Evolutionary conservation across 2,113 vertebrate genomes (phyloP).

Genomic region (Hypocryptadius cinnamomeus): DNA sequence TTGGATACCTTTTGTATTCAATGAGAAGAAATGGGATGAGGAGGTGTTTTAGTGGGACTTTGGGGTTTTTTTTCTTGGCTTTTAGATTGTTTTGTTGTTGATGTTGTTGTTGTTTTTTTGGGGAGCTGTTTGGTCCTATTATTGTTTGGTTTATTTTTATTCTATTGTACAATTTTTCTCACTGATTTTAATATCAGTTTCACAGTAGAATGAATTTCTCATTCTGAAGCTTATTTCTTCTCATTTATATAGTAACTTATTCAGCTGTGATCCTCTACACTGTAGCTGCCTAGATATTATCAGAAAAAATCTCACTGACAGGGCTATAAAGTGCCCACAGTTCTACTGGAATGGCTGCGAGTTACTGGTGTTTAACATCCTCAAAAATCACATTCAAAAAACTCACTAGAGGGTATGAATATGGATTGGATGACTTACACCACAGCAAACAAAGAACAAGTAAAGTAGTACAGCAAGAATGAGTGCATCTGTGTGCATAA

Average conservation of each 20-base stretch:
- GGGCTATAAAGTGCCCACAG: neutral
- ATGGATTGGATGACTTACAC: neutral
- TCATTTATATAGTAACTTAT: neutral
- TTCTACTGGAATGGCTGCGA: neutral
- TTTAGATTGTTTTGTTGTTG: neutral
- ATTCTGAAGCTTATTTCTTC: neutral
- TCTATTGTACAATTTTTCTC: neutral
- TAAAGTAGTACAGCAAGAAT: neutral
- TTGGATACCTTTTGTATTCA: neutral
- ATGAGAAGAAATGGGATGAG: neutral
- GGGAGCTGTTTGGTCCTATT: fast-evolving
- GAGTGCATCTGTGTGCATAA: neutral
- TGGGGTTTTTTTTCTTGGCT: neutral
- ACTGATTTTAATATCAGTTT: neutral
- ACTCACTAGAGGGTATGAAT: neutral
- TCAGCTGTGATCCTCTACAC: neutral
- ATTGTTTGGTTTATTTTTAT: neutral
- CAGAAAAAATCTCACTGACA: neutral
- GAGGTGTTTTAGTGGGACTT: neutral
- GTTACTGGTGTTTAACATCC: neutral
- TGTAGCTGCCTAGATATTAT: neutral
- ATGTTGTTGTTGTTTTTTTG: neutral
- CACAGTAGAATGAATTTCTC: neutral
- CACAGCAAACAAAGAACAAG: neutral
- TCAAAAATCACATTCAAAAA: neutral